phyloP scores from a whole-genome alignment of 1,140 invertebrate species.

The Acromyrmex echinatior region DNA sequence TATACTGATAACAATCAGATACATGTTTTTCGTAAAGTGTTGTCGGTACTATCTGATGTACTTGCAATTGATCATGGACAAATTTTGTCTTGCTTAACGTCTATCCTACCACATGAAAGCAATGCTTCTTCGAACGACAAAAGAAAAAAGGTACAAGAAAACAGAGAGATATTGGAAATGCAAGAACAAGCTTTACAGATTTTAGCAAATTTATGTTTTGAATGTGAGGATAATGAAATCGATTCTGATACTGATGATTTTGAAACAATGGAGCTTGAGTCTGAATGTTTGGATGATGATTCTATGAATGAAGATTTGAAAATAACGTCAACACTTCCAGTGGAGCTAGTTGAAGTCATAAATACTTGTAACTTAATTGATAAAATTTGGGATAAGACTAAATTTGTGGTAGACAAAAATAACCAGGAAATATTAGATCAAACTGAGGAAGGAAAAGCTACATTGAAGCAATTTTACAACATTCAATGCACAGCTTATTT shows the following conservation, averaged over 20 bases:
- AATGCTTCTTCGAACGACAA: constrained; percentile 75
- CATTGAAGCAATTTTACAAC: constrained; percentile 85
- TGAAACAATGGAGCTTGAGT: constrained; percentile 85
- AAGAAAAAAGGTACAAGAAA: constrained; percentile 84
- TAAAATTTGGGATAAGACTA: constrained; percentile 87
- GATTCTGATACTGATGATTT: constrained; percentile 84
- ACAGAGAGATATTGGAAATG: constrained; percentile 87
- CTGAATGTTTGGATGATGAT: constrained; percentile 82
- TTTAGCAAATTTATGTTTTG: constrained; percentile 90
- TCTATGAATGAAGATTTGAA: constrained; percentile 79
- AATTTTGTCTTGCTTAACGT: constrained; percentile 70
- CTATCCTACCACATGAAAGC: constrained; percentile 75
- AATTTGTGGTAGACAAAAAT: constrained; percentile 85
- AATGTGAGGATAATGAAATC: constrained; percentile 86
- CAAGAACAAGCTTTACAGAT: constrained; percentile 91
- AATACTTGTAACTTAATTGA: constrained; percentile 86
- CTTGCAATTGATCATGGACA: constrained; percentile 82
- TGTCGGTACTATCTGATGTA: constrained; percentile 85
- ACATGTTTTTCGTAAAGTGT: constrained; percentile 79
- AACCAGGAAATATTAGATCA: constrained; percentile 86
- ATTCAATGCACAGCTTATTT: constrained; percentile 89
- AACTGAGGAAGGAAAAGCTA: constrained; percentile 84
- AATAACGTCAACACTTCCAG: constrained; percentile 75
- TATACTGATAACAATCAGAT: constrained; percentile 80
- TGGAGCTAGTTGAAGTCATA: constrained; percentile 87